These are phyloP conservation scores for Drymonia ruficornis DNA, from an alignment of 2,888 invertebrate genomes.

Conservation along the genomic window DNA sequence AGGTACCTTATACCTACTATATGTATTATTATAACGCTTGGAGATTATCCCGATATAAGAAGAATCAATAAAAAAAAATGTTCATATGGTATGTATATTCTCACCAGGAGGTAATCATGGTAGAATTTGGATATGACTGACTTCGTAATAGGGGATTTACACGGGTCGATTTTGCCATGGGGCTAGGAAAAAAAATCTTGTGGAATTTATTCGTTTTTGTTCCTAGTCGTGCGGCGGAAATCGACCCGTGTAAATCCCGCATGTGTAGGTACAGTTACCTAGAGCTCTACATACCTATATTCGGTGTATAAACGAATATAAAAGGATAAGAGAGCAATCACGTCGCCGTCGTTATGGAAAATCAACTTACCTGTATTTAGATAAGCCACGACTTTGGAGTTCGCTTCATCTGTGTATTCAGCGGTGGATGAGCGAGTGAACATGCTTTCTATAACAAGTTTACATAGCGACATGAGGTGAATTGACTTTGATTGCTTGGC, in stretches of 20 bases:
- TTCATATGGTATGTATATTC: constrained; percentile 18
- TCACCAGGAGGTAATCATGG: constrained; percentile 19
- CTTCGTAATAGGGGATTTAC: too few species aligned
- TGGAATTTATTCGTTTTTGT: too few species aligned
- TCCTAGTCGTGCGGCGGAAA: too few species aligned
- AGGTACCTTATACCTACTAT: neutral
- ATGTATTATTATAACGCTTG: too few species aligned
- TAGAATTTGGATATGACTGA: neutral
- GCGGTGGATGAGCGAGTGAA: neutral
- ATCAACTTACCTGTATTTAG: neutral
- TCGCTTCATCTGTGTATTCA: neutral
- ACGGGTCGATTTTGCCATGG: too few species aligned
- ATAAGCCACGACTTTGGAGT: neutral
- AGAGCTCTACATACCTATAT: neutral
- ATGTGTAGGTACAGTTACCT: too few species aligned
- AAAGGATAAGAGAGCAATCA: neutral
- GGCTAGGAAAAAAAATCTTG: too few species aligned
- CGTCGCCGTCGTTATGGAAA: neutral
- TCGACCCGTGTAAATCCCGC: too few species aligned
- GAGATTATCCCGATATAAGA: too few species aligned
- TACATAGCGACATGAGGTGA: neutral
- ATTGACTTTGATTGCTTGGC: neutral
- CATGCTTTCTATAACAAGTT: neutral
- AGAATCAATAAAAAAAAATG: neutral
- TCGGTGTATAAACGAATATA: too few species aligned